phyloP scores from a whole-genome alignment of 2,888 invertebrate genomes.

The Drosophila barbarae region DNA sequence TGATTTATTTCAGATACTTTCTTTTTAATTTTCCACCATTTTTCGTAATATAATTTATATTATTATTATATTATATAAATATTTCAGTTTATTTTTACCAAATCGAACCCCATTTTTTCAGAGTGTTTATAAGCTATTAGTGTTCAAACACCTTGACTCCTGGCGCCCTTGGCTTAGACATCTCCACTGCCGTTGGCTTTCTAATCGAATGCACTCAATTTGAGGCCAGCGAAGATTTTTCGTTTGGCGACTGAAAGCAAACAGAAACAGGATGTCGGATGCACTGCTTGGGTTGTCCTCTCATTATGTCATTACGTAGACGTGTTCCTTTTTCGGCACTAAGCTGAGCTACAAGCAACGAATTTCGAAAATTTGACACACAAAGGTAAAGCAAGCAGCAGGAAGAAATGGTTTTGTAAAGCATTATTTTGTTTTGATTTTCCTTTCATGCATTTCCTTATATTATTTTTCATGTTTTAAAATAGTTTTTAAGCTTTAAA shows the following conservation, averaged over 20 bases:
- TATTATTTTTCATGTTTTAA: neutral
- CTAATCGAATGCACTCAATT: constrained; percentile 40
- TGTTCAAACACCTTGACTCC: constrained; percentile 41
- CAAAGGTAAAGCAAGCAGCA: neutral
- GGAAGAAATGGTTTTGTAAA: neutral
- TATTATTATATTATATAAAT: too few species aligned
- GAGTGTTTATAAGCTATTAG: constrained; percentile 2
- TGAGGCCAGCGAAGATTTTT: neutral
- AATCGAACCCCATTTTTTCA: neutral
- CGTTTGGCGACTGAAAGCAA: neutral
- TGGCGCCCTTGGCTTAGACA: constrained; percentile 5
- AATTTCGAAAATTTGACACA: neutral
- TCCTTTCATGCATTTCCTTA: too few species aligned
- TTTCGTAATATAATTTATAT: too few species aligned
- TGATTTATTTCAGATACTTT: too few species aligned
- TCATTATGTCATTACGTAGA: constrained; percentile 11
- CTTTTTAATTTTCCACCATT: too few species aligned
- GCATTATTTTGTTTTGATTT: neutral
- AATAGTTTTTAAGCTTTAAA: neutral
- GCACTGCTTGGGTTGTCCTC: neutral
- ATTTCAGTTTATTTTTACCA: neutral
- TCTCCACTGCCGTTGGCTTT: constrained; percentile 22
- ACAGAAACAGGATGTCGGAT: neutral
- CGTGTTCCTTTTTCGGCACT: constrained; percentile 4
- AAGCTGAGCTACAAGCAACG: neutral